phyloP scores from a whole-genome alignment of 2,888 invertebrate genomes.

The Aphrophora alni region DNA sequence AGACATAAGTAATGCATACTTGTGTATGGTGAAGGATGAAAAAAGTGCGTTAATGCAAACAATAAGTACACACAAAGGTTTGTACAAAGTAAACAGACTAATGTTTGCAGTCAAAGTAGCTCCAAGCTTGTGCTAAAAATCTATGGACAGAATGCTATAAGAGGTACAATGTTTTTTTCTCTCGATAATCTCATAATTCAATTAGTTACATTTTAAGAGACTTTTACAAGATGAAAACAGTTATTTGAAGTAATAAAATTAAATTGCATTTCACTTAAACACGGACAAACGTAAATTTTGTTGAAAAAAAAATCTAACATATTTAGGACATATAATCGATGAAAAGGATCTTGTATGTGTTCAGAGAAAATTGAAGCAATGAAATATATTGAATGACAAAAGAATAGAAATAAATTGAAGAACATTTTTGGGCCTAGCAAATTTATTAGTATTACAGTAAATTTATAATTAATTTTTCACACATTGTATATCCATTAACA shows the following conservation, averaged over 20 bases:
- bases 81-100: slow-evolving; percentile 52
- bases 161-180: slow-evolving; percentile 32
- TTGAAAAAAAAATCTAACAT: slow-evolving; percentile 29
- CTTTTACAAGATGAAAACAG: background rate
- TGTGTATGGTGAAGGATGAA: slow-evolving; percentile 29
- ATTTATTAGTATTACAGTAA: too few species aligned
- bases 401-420: too few species aligned
- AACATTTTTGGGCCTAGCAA: slow-evolving; percentile 52
- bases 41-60: slow-evolving; percentile 29
- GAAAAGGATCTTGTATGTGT: slow-evolving; percentile 16
- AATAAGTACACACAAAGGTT: slow-evolving; percentile 48
- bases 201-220: background rate
- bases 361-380: slow-evolving; percentile 14
- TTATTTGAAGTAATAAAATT: too few species aligned
- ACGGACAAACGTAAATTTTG: slow-evolving; percentile 38
- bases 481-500: too few species aligned
- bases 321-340: slow-evolving; percentile 34
- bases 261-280: background rate
- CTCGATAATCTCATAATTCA: slow-evolving; percentile 30
- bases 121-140: slow-evolving; percentile 52
- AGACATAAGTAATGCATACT: slow-evolving; percentile 36
- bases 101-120: slow-evolving; percentile 53
- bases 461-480: too few species aligned
- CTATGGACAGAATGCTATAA: slow-evolving; percentile 52
- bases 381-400: too few species aligned